phyloP scores from a whole-genome alignment of 2,888 invertebrate species.

The Gymnosoma rotundatum region DNA sequence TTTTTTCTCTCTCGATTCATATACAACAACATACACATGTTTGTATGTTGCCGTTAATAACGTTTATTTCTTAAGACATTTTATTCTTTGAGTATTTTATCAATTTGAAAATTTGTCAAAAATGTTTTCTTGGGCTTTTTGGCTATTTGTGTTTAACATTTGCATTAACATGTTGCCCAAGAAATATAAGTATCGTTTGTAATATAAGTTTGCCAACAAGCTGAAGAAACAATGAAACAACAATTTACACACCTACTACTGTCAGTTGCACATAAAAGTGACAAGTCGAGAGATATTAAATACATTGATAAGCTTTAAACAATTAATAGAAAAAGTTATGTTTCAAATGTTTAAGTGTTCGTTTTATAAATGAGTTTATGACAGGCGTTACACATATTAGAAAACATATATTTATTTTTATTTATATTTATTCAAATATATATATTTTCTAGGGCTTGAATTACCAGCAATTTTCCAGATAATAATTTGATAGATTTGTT shows the following conservation, averaged over 20 bases:
- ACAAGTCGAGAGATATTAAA: conserved; percentile 69
- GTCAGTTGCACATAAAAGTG: conserved; percentile 62
- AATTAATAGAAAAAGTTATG: conserved; percentile 69
- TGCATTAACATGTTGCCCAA: conserved; percentile 60
- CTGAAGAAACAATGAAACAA: conserved; percentile 30
- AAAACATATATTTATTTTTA: neutral
- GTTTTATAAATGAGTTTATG: conserved; percentile 64
- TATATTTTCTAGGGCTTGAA: neutral
- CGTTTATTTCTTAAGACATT: conserved; percentile 49
- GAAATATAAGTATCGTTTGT: conserved; percentile 35
- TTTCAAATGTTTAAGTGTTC: conserved; percentile 54
- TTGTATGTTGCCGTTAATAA: neutral
- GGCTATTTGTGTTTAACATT: conserved; percentile 55
- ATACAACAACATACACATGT: neutral
- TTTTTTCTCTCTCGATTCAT: neutral
- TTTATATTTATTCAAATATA: too few species aligned
- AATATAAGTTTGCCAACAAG: conserved; percentile 35
- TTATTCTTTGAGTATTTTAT: conserved; percentile 57
- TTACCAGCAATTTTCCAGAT: too few species aligned
- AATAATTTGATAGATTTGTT: neutral
- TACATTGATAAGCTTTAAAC: conserved; percentile 64
- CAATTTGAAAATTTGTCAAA: conserved; percentile 67
- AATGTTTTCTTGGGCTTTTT: conserved; percentile 29
- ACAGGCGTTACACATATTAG: conserved; percentile 42
- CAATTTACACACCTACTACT: conserved; percentile 66